These are phyloP conservation scores for Brachionus calyciflorus DNA, from an alignment of 1,140 invertebrate genomes.

Conservation along the genomic window DNA sequence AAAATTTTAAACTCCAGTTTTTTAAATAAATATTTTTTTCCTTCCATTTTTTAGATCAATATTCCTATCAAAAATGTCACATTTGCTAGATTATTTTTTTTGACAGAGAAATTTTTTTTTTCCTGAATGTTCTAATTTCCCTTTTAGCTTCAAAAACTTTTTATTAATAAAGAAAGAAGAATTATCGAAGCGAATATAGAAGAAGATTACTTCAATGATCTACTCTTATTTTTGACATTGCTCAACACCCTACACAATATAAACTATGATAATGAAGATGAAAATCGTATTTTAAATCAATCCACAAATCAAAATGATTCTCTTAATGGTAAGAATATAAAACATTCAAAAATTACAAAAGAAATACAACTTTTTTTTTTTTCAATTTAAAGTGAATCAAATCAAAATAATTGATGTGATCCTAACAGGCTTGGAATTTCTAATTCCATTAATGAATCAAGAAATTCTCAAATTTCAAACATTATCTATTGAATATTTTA, in stretches of 20 bases:
- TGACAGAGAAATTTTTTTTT: too few relatives aligned
- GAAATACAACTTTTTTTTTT: background rate
- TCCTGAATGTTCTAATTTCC: background rate
- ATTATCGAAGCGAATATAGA: slow-evolving; percentile 21
- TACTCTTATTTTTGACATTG: slow-evolving; percentile 25
- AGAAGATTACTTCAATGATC: slow-evolving; percentile 45
- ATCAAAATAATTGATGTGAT: slow-evolving; percentile 29
- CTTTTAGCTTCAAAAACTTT: background rate
- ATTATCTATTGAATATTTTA: slow-evolving; percentile 24
- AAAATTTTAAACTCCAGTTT: too few relatives aligned
- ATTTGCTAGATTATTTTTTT: too few relatives aligned
- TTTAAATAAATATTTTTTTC: too few relatives aligned
- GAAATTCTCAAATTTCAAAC: slow-evolving; percentile 38
- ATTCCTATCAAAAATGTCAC: too few relatives aligned
- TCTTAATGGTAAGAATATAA: background rate
- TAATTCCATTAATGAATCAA: slow-evolving; percentile 31
- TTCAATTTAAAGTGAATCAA: background rate
- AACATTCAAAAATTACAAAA: background rate
- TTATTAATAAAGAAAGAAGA: background rate
- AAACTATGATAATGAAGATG: slow-evolving; percentile 23
- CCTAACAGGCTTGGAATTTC: slow-evolving; percentile 2
- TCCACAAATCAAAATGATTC: background rate
- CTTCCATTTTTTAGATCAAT: too few relatives aligned
- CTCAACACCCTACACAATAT: slow-evolving; percentile 23
- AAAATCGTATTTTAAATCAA: background rate